Evolutionary conservation across 1,140 invertebrate species (phyloP).

Genomic region (Cardiocondyla obscurior): DNA sequence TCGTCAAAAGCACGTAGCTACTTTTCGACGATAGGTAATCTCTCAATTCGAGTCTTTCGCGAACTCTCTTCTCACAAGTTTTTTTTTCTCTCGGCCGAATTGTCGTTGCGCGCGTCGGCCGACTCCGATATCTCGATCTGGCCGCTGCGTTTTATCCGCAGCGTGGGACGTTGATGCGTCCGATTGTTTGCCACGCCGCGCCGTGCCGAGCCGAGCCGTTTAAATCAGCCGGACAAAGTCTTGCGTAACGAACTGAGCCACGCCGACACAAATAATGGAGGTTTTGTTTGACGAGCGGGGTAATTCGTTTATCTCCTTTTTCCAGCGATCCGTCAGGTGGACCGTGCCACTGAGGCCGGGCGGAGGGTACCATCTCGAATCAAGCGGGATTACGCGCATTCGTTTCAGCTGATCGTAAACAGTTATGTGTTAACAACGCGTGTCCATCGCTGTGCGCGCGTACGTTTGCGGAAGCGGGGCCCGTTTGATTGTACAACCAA

Average conservation of each 20-base stretch:
- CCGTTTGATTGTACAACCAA: slow-evolving; percentile 40
- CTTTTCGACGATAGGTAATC: neutral
- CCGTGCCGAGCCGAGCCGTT: neutral
- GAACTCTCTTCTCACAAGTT: neutral
- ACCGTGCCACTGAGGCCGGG: slow-evolving; percentile 27
- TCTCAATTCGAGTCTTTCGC: neutral
- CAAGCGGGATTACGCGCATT: slow-evolving; percentile 68
- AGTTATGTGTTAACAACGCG: slow-evolving; percentile 67
- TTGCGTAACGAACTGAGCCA: slow-evolving; percentile 71
- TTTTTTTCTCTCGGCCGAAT: neutral
- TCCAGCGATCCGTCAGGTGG: slow-evolving; percentile 62
- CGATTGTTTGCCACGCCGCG: slow-evolving; percentile 34
- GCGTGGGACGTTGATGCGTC: neutral
- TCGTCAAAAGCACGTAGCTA: neutral
- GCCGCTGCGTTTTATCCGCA: neutral
- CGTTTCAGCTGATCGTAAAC: slow-evolving; percentile 71
- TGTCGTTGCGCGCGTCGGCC: neutral
- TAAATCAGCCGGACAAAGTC: slow-evolving; percentile 65
- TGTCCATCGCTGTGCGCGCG: slow-evolving; percentile 3
- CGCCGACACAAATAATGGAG: slow-evolving; percentile 70
- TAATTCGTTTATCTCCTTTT: slow-evolving; percentile 74
- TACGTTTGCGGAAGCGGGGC: slow-evolving; percentile 12
- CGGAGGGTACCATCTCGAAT: slow-evolving; percentile 54
- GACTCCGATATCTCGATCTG: neutral
- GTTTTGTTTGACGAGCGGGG: slow-evolving; percentile 68